Evolutionary conservation across 2,888 invertebrate genomes (phyloP).

Genomic region (Dione juno): DNA sequence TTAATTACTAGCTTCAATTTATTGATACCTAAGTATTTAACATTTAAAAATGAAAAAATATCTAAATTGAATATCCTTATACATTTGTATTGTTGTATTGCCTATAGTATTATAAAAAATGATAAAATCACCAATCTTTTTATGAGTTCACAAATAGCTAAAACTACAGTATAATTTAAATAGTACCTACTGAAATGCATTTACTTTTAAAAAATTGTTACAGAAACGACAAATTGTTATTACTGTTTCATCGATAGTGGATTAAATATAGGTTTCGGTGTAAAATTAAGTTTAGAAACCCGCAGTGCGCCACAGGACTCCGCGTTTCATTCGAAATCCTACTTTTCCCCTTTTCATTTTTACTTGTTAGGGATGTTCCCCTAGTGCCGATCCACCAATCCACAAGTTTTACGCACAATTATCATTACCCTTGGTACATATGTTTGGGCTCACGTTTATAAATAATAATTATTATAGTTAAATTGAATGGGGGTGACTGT

Average conservation of each 20-base stretch:
- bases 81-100: background rate
- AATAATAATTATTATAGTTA: conserved; percentile 75
- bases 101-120: background rate
- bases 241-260: conserved; percentile 30
- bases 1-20: no score
- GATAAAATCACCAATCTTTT: conserved; percentile 4
- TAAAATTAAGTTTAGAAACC: conserved; percentile 64
- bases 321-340: conserved; percentile 41
- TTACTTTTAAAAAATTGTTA: conserved; percentile 22
- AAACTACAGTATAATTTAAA: conserved; percentile 17
- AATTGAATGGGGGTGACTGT: conserved; percentile 69
- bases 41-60: background rate
- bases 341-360: conserved; percentile 40
- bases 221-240: conserved; percentile 32
- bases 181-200: conserved; percentile 11
- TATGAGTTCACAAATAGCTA: conserved; percentile 6
- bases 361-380: conserved; percentile 65
- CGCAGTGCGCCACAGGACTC: conserved; percentile 65
- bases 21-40: no score
- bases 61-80: background rate
- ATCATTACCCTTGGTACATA: conserved; percentile 74
- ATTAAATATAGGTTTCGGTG: conserved; percentile 59
- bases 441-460: conserved; percentile 75
- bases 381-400: conserved; percentile 67
- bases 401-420: conserved; percentile 49